Percentiles rank a stretch among this genome's conserved stretches.
These are phyloP conservation scores for Tetranychus piercei DNA, from an alignment of 2,888 invertebrate species.

Conservation along the genomic window DNA sequence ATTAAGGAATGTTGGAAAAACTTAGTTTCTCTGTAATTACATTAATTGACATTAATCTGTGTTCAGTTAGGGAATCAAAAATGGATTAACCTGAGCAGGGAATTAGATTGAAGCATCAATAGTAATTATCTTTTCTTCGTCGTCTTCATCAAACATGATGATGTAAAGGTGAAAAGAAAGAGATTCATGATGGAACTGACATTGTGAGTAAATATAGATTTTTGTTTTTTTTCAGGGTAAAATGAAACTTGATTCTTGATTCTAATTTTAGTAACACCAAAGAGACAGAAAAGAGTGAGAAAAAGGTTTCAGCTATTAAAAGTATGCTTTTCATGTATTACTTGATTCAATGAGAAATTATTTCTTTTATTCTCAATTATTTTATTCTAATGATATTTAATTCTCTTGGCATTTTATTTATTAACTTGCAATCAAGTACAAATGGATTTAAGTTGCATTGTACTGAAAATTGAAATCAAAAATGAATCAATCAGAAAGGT, in stretches of 20 bases:
- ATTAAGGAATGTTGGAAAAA: too few species aligned
- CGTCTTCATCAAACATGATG: background rate
- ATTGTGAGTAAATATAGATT: background rate
- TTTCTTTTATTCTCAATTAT: too few species aligned
- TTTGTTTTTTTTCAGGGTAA: background rate
- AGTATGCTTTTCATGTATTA: too few species aligned
- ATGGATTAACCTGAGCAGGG: background rate
- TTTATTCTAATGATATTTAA: too few species aligned
- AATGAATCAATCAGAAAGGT: background rate
- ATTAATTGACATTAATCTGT: too few species aligned
- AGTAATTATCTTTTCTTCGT: background rate
- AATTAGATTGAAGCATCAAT: background rate
- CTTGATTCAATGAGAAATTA: too few species aligned
- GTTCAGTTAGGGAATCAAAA: too few species aligned
- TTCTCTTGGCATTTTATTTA: too few species aligned
- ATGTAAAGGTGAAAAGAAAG: background rate
- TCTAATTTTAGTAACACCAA: background rate
- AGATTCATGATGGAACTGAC: background rate
- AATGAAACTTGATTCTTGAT: background rate
- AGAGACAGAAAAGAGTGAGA: background rate
- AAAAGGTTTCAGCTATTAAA: background rate
- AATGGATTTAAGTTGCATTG: too few species aligned
- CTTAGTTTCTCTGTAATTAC: too few species aligned
- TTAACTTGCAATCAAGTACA: too few species aligned
- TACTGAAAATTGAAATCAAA: background rate